phyloP scores from a whole-genome alignment of 2,797 vertebrate species.

The Phoeniculus purpureus region DNA sequence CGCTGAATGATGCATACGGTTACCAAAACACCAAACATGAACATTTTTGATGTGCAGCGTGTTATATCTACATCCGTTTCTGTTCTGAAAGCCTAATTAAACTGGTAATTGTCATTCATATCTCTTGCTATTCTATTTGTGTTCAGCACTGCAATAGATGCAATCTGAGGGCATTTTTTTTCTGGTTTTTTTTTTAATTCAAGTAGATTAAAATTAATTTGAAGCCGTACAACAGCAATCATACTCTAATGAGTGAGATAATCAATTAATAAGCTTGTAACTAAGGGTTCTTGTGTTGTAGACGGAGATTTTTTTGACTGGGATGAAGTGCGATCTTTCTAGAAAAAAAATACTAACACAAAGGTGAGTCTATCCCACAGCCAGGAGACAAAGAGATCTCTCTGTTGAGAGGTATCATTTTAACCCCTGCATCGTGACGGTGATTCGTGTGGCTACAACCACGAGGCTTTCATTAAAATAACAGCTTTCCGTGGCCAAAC shows the following conservation, averaged over 20 bases:
- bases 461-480: constrained; percentile 28
- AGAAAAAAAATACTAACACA: neutral
- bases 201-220: constrained; percentile 58
- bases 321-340: neutral
- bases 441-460: neutral
- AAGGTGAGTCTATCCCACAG: neutral
- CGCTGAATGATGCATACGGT: neutral
- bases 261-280: constrained; percentile 61
- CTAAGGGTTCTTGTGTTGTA: constrained; percentile 17
- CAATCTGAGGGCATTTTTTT: constrained; percentile 3
- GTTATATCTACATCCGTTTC: neutral
- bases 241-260: constrained; percentile 50
- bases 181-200: neutral
- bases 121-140: constrained; percentile 49
- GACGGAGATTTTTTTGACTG: constrained; percentile 6
- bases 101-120: constrained; percentile 29
- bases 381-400: neutral
- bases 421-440: neutral
- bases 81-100: constrained; percentile 40
- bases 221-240: neutral
- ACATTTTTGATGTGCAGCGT: neutral
- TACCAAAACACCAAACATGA: neutral
- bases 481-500: constrained; percentile 15
- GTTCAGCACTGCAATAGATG: constrained; percentile 42
- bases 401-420: neutral